Conservation (phyloP, 2,113 vertebrate species). For the Syrmaticus mikado region DNA sequence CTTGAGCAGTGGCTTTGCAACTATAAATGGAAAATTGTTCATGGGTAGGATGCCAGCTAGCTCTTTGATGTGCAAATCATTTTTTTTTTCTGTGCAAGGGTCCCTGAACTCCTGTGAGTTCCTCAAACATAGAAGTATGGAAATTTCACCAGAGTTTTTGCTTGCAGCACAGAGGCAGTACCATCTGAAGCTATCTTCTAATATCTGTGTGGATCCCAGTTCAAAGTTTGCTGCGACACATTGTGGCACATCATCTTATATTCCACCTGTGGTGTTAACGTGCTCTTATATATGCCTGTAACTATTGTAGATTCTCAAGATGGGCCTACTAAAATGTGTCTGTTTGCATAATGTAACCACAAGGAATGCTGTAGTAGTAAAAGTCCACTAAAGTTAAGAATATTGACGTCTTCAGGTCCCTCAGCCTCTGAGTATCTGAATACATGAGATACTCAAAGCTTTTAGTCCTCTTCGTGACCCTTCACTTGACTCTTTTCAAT, state of each 20-base stretch:
- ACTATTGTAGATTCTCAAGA: background rate
- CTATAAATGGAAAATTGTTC: conserved; percentile 51
- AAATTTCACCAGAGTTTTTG: background rate
- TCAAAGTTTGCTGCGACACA: background rate
- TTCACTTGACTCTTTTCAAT: background rate
- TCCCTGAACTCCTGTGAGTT: background rate
- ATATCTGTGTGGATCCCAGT: background rate
- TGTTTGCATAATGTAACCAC: background rate
- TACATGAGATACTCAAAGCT: background rate
- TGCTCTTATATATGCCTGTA: background rate
- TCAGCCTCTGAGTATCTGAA: background rate
- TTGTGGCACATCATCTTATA: background rate
- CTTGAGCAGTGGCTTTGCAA: conserved; percentile 43
- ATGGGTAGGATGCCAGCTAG: conserved; percentile 18
- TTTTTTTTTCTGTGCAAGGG: background rate
- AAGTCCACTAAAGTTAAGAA: background rate
- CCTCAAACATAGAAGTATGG: background rate
- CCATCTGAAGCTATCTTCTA: background rate
- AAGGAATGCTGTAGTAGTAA: background rate
- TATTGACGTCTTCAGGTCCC: background rate
- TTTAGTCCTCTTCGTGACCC: background rate
- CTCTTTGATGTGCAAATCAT: conserved; percentile 28
- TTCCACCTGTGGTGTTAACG: background rate
- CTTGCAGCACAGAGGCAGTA: background rate
- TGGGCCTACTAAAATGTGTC: background rate